phyloP scores from a whole-genome alignment of 2,113 vertebrate genomes.

The Centropus bengalensis region DNA sequence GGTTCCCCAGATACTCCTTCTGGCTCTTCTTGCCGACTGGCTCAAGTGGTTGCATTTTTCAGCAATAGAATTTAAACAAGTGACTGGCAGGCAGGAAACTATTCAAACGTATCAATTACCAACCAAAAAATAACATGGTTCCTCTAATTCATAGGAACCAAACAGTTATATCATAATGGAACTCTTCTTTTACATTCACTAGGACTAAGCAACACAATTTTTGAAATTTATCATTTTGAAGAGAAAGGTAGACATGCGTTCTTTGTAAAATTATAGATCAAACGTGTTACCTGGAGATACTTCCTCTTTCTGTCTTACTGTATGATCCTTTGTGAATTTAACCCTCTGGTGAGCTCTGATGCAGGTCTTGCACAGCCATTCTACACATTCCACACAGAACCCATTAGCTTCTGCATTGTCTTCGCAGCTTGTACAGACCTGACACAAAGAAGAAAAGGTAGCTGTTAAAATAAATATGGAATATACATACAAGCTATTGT shows the following conservation, averaged over 20 bases:
- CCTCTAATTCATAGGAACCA: not conserved
- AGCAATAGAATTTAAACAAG: not conserved
- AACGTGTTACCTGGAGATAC: constrained; percentile 89
- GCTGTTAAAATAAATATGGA: constrained; percentile 6
- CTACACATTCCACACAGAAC: constrained; percentile 96
- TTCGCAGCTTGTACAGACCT: constrained; percentile 97
- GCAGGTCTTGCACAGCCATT: constrained; percentile 96
- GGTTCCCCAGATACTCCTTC: too few relatives aligned
- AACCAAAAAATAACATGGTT: not conserved
- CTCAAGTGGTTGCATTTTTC: not conserved
- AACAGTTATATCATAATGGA: not conserved
- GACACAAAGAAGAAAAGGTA: not conserved
- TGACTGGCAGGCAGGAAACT: not conserved
- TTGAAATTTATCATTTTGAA: not conserved
- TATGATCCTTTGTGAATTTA: constrained; percentile 97
- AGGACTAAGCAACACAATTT: not conserved
- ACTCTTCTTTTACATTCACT: not conserved
- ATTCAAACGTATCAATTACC: not conserved
- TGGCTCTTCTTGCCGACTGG: too few relatives aligned
- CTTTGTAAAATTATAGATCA: not conserved
- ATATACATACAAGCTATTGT: not conserved
- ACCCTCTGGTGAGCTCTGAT: constrained; percentile 96
- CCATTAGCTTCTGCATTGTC: constrained; percentile 97
- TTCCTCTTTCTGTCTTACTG: constrained; percentile 95
- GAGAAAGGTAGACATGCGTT: not conserved